A percentile compares a stretch with the other conserved stretches of the same genome.
These are phyloP conservation scores for Oceanites oceanicus DNA, from an alignment of 2,113 vertebrate species.

Conservation along the genomic window DNA sequence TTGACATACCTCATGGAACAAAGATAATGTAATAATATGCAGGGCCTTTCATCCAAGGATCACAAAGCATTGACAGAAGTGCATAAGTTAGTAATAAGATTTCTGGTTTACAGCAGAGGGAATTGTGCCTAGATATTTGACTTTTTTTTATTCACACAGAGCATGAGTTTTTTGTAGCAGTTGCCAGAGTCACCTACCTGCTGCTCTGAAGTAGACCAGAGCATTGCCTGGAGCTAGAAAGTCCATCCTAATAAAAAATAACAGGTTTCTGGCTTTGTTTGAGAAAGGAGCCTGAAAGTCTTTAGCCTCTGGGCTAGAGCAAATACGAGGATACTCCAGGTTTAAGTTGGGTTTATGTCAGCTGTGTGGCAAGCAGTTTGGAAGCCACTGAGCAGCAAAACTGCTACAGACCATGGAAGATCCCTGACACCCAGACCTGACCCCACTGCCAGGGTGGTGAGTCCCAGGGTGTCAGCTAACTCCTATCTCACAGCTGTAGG, in stretches of 20 bases:
- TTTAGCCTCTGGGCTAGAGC: not conserved
- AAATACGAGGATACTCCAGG: not conserved
- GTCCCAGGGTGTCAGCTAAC: not conserved
- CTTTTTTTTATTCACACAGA: not conserved
- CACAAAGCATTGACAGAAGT: not conserved
- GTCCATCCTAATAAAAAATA: not conserved
- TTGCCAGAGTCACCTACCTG: not conserved
- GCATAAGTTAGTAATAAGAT: not conserved
- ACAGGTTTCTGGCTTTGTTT: not conserved
- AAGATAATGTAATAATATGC: not conserved
- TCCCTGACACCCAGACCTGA: not conserved
- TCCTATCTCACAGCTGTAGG: not conserved
- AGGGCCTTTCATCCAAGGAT: not conserved
- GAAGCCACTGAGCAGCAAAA: not conserved
- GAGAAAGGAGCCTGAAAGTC: not conserved
- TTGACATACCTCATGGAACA: not conserved
- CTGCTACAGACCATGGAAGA: not conserved
- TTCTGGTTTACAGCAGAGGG: not conserved
- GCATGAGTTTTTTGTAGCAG: not conserved
- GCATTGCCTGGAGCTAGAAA: not conserved
- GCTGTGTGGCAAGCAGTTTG: not conserved
- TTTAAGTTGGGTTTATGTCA: not conserved
- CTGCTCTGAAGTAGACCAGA: not conserved
- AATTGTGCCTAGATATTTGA: not conserved
- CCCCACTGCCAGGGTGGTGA: not conserved